These are phyloP conservation scores for Agriopis marginaria DNA, from an alignment of 2,888 invertebrate genomes.

Conservation along the genomic window DNA sequence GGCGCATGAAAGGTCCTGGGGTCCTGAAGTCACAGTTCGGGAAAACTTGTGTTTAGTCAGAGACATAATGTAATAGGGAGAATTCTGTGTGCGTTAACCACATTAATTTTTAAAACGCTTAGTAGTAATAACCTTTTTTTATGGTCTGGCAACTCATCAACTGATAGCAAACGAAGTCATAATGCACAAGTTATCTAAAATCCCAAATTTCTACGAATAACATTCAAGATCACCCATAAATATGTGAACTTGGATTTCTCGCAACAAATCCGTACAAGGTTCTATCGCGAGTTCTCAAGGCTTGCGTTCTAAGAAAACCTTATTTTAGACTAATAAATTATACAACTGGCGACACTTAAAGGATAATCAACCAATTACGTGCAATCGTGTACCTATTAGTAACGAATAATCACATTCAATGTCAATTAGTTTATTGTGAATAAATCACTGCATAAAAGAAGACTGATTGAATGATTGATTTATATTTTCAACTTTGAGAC, in stretches of 20 bases:
- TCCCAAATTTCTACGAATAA: slow-evolving; percentile 2
- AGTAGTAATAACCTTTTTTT: too few species aligned
- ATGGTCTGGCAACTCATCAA: too few species aligned
- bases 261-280: neutral
- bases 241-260: neutral
- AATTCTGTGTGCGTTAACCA: too few species aligned
- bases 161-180: too few species aligned
- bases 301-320: slow-evolving; percentile 21
- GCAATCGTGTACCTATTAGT: slow-evolving; percentile 41
- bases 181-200: neutral
- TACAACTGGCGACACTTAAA: slow-evolving; percentile 29
- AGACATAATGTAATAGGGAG: too few species aligned
- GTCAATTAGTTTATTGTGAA: slow-evolving; percentile 35
- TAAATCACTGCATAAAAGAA: slow-evolving; percentile 33
- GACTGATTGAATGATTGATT: slow-evolving; percentile 21
- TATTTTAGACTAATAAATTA: slow-evolving; percentile 38
- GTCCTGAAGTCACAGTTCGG: too few species aligned
- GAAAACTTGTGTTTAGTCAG: too few species aligned
- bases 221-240: neutral
- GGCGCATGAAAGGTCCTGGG: too few species aligned
- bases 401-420: slow-evolving; percentile 37
- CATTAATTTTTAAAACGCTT: too few species aligned
- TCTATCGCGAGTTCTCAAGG: slow-evolving; percentile 15
- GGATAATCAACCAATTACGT: slow-evolving; percentile 40
- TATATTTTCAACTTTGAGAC: slow-evolving; percentile 4